Base-by-base conservation (phyloP, 2,888 invertebrate genomes). In the Tetheella fluctuosa region DNA sequence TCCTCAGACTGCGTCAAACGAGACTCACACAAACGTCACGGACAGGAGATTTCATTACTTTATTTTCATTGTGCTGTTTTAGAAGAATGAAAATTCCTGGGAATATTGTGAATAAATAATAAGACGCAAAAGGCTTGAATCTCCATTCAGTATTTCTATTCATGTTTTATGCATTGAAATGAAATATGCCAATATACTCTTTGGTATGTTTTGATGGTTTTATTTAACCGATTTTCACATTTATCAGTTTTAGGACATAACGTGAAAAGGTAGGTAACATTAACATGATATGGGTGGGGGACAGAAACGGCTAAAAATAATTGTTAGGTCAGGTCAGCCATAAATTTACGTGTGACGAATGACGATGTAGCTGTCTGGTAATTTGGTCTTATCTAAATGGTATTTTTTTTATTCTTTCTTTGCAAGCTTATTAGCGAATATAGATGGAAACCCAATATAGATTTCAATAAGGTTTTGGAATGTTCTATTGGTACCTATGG, bases 271-370 rank as follows among this genome's bases (percentile, higher is more conserved):
- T 30, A 54, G 54, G 17, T 54, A 30, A 15, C n/a, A 53, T 53
- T 30, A 54, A 54, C 20, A 17, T 5, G 34, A 54, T 25, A 54
- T 54, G 28, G 30, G 7, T 54, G 28, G 30, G 7, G 55, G 20
- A 25, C 23, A 17, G 34, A 23, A 55, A 54, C 20, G 54, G 55
- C 55, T 23, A 55, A 55, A 28, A 34, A 55, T 17, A 55, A 34
- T 34, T 34, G 37, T 55, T 34, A 55, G 55, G 55, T 55, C 55
- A 55, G 55, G 30, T 55, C 34, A 37, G 55, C 13, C 17, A 55
- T 55, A 55, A 55, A 55, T 55, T 34, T 8, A 1, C 23, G 20
- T n/a, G 55, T 34, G 55, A 55, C 55, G 55, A 55, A 55, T 37
- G 55, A 37, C 55, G 34, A 55, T 37, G 37, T 10, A 30, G 20